Evolutionary conservation across 2,888 invertebrate species (phyloP), one percentile per base, ranked within the genome.

Genomic region (Phlogophora meticulosa): DNA sequence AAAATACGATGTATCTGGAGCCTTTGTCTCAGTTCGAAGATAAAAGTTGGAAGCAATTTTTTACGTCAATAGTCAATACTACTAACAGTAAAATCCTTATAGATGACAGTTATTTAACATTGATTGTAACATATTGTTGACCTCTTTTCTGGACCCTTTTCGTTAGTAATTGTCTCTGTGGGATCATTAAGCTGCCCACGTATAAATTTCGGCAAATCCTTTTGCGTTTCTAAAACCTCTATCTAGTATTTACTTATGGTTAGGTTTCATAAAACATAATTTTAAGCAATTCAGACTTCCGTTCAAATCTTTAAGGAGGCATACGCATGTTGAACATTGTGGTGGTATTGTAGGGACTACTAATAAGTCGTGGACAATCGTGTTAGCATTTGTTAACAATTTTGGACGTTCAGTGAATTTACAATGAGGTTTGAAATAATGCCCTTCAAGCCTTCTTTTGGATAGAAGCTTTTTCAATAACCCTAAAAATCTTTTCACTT

Each of bases 111-210:
- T 82, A 82, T 84, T 80, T 74, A 72, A 76, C 83, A 83, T 83
- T 89, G 88, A 91, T 90, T 87, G 90, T 89, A 87, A 92, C 84
- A 81, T 87, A 92, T 74, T 63, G 79, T 67, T 88, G 85, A 84
- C 85, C 80, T 82, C 77, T 71, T 84, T 85, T 81, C 85, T 78
- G 80, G 89, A 87, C 90, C 91, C 88, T 89, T 86, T 83, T 89
- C 85, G 84, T 84, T 85, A 86, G 84, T 82, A 87, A 89, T 86
- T 85, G 87, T 85, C 86, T 87, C 89, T 82, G 65, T 72, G 91
- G 91, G 88, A 88, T 87, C 86, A 86, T 89, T 90, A 89, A 83
- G 82, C 80, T 72, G 74, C 74, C 82, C 78, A 83, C 80, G 81
- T 85, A 87, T 90, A 90, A 87, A 90, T 89, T 87, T 82, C 69